These are phyloP conservation scores for Vespertilio murinus DNA, from an alignment of 2,797 vertebrate species.

Conservation along the genomic window DNA sequence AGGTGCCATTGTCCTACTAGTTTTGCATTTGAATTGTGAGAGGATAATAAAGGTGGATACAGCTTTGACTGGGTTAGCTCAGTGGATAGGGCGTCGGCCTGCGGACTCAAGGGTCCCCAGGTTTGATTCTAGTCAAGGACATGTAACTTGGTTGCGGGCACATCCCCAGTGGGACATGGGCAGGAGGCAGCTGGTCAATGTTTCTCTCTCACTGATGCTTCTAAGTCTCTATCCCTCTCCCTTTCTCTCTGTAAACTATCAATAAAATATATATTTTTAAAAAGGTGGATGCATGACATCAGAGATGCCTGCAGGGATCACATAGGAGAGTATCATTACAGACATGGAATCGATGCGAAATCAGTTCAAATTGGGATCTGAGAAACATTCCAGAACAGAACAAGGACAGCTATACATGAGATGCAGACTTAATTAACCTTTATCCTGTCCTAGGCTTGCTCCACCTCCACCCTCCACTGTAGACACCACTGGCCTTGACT, in stretches of 20 bases:
- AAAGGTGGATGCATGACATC: conserved; percentile 95
- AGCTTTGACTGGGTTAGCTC: no score
- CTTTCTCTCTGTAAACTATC: no score
- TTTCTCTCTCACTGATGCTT: no score
- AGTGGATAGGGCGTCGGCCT: no score
- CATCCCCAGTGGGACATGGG: no score
- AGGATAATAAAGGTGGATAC: conserved; percentile 91
- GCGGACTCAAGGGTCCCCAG: no score
- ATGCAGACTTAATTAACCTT: conserved; percentile 82
- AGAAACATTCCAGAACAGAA: neutral
- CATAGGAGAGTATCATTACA: conserved; percentile 99
- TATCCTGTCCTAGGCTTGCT: conserved; percentile 67
- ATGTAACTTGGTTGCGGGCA: no score
- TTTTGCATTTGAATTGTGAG: conserved; percentile 97
- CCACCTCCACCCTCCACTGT: conserved; percentile 39
- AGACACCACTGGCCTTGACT: conserved; percentile 71
- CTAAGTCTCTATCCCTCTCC: no score
- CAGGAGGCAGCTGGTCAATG: no score
- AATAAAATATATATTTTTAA: conserved; percentile 82
- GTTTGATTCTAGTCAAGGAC: no score
- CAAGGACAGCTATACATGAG: conserved; percentile 89
- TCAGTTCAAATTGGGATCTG: conserved; percentile 97
- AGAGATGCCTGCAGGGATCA: conserved; percentile 98
- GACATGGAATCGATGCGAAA: conserved; percentile 97
- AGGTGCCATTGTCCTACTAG: conserved; percentile 95